These are phyloP conservation scores for Leucania comma DNA, from an alignment of 2,888 invertebrate species.

Conservation along the genomic window DNA sequence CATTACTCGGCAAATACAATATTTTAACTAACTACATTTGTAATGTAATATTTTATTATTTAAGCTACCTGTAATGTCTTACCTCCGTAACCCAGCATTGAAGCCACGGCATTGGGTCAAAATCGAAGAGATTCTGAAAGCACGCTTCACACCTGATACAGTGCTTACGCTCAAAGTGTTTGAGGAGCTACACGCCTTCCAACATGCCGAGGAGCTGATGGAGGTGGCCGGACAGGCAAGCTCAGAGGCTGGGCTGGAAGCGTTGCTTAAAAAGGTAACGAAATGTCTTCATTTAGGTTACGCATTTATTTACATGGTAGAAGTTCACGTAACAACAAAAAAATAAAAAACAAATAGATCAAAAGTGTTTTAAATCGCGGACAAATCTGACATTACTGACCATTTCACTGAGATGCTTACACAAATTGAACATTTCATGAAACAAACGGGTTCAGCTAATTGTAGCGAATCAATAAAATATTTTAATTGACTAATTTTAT, in stretches of 20 bases:
- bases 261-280: conserved; percentile 93
- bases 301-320: neutral
- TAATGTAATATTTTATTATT: conserved; percentile 46
- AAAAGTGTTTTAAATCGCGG: too few relatives aligned
- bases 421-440: neutral
- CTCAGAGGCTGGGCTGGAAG: conserved; percentile 96
- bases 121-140: conserved; percentile 93
- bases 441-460: neutral
- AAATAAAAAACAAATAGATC: too few relatives aligned
- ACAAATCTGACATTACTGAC: neutral
- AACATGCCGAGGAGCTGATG: conserved; percentile 93
- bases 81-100: conserved; percentile 95
- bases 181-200: conserved; percentile 94
- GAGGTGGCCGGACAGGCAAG: conserved; percentile 97
- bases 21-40: too few relatives aligned
- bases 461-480: neutral
- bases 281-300: neutral
- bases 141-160: conserved; percentile 94
- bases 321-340: too few relatives aligned
- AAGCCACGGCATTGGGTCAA: conserved; percentile 96
- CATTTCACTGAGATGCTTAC: neutral
- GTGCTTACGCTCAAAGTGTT: conserved; percentile 92
- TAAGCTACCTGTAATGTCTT: conserved; percentile 94
- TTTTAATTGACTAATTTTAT: neutral
- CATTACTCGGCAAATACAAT: neutral